phyloP scores from a whole-genome alignment of 2,888 invertebrate genomes.

The Caenorhabditis plicata region DNA sequence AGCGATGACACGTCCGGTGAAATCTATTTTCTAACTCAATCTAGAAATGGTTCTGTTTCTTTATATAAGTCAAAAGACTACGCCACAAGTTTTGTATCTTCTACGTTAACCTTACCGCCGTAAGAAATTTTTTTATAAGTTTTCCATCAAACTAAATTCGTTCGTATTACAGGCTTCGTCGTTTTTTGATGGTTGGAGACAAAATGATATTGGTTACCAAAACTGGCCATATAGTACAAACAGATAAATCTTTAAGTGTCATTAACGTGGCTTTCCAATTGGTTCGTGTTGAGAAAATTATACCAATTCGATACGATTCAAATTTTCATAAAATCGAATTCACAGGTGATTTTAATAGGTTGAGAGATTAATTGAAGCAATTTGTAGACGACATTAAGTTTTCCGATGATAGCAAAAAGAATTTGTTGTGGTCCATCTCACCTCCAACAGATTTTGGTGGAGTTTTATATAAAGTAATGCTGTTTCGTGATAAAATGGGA shows the following conservation, averaged over 20 bases:
- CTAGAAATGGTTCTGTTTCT: constrained; percentile 29
- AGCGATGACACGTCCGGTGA: constrained; percentile 45
- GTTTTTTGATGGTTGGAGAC: constrained; percentile 46
- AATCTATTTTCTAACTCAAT: constrained; percentile 30
- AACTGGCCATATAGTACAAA: constrained; percentile 50
- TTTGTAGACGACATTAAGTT: constrained; percentile 36
- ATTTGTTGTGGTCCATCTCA: constrained; percentile 47
- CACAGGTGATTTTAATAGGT: constrained; percentile 1
- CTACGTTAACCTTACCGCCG: neutral
- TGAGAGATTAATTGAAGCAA: too few relatives aligned
- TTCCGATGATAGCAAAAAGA: constrained; percentile 35
- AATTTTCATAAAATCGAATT: constrained; percentile 29
- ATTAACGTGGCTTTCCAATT: constrained; percentile 38
- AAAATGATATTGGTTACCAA: constrained; percentile 55
- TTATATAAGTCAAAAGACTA: constrained; percentile 7
- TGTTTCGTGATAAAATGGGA: constrained; percentile 40
- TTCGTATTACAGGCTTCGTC: constrained; percentile 45
- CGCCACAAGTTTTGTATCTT: neutral
- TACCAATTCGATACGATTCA: constrained; percentile 18
- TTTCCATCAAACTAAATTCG: neutral
- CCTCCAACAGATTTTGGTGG: constrained; percentile 31
- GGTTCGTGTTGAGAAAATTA: constrained; percentile 18
- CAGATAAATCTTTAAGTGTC: constrained; percentile 32
- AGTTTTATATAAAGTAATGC: constrained; percentile 25
- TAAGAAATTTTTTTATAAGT: neutral